Evolutionary conservation across 2,797 vertebrate species (phyloP).

Genomic region (Rhinichthys osculus): DNA sequence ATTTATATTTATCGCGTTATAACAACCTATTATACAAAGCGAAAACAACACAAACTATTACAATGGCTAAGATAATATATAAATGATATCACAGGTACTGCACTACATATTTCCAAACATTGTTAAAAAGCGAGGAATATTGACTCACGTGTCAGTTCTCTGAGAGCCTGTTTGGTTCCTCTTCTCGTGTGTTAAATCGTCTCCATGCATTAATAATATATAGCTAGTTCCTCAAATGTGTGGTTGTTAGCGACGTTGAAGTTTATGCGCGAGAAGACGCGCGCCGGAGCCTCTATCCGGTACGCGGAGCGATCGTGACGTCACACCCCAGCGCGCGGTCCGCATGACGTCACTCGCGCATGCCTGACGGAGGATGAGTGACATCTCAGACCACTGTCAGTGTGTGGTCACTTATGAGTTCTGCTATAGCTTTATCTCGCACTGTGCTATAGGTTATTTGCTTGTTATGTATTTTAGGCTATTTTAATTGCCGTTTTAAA

Average conservation of each 20-base stretch:
- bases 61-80: not conserved
- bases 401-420: not conserved
- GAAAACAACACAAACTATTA: too few species aligned
- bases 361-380: slow-evolving; percentile 10
- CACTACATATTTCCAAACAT: not conserved
- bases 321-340: slow-evolving; percentile 63
- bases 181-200: slow-evolving; percentile 64
- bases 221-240: slow-evolving; percentile 72
- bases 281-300: slow-evolving; percentile 61
- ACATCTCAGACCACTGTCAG: not conserved
- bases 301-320: slow-evolving; percentile 53
- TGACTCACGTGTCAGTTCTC: slow-evolving; percentile 74
- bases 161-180: slow-evolving; percentile 57
- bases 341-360: slow-evolving; percentile 72
- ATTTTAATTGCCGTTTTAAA: not conserved
- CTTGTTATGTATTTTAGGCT: not conserved
- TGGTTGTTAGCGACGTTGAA: slow-evolving; percentile 66
- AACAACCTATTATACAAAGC: not conserved
- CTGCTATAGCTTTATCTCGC: not conserved
- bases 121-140: not conserved
- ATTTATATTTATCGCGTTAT: not conserved
- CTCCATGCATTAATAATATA: slow-evolving; percentile 76
- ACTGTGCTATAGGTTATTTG: too few species aligned
- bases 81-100: not conserved
- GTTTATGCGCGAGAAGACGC: slow-evolving; percentile 66